Conservation (phyloP, 2,888 invertebrate species). For the Charanyca ferruginea region DNA sequence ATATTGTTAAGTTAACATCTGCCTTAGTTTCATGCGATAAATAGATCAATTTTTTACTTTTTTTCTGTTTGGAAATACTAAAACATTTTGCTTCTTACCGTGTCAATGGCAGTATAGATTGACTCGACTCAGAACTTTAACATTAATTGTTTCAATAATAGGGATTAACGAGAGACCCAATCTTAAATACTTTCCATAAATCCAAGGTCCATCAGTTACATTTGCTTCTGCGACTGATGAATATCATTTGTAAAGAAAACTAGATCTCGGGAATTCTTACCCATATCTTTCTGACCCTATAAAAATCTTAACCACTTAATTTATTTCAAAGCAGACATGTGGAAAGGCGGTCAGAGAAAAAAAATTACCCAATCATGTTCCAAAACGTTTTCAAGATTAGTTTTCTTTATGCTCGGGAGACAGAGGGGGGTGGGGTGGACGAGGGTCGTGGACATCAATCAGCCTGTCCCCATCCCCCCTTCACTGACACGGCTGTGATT, state of each 20-base stretch:
- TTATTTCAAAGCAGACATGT: slow-evolving; percentile 54
- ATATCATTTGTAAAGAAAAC: slow-evolving; percentile 22
- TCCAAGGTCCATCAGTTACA: neutral
- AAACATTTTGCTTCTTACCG: neutral
- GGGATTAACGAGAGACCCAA: neutral
- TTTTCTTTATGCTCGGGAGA: slow-evolving; percentile 68
- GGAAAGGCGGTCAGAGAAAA: slow-evolving; percentile 61
- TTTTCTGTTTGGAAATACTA: neutral
- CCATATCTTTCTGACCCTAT: slow-evolving; percentile 32
- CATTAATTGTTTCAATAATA: neutral
- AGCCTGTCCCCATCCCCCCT: slow-evolving; percentile 60
- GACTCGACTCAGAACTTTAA: too few species aligned
- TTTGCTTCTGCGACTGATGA: neutral
- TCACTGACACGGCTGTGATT: slow-evolving; percentile 75
- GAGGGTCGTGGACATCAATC: slow-evolving; percentile 78
- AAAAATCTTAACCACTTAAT: slow-evolving; percentile 54
- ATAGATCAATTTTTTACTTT: too few species aligned
- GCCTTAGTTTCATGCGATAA: slow-evolving; percentile 13
- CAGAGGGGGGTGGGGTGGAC: slow-evolving; percentile 63
- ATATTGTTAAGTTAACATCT: slow-evolving; percentile 28
- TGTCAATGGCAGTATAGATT: too few species aligned
- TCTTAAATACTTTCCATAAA: neutral
- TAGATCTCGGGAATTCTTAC: slow-evolving; percentile 6
- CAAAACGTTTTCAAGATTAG: slow-evolving; percentile 67
- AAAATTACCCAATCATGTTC: slow-evolving; percentile 67